Base-by-base conservation (phyloP, 2,888 invertebrate genomes). In the Schizotus pectinicornis region DNA sequence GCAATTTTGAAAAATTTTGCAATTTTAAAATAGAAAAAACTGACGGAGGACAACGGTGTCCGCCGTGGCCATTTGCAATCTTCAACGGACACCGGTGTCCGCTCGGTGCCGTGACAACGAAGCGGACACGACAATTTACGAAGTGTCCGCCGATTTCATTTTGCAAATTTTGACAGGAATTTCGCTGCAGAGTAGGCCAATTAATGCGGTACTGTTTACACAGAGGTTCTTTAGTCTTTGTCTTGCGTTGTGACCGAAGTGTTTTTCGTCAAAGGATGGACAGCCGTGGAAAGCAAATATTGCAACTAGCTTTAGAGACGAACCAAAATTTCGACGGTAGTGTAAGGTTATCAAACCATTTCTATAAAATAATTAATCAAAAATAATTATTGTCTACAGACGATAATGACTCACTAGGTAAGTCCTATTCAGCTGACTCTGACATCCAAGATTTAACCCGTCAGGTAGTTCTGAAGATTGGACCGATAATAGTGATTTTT, bases 31-130 rank as follows among this genome's bases (percentile, higher is more conserved):
- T 6, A 12, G 7, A 14, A 59, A 59, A 51, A 59, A 50, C 14
- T 41, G 34, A 49, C 41, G 33, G 59, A 49, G 53, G 56, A 59
- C 59, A 59, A 50, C 46, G 56, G 59, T 59, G 59, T 57, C 56
- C 54, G 52, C 51, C 42, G 43, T 57, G 56, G 56, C 56, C 60
- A 35, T n/a, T n/a, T 22, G 11, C 51, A 48, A 36, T 12, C 35
- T 30, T 13, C 38, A 32, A 38, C 38, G 50, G 30, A 46, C 43
- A 49, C 50, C 45, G 43, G 54, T 54, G 54, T 42, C 56, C 49
- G 42, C 42, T 53, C 52, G 11, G 39, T 31, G 35, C 32, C 38
- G 9, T 22, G 36, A 35, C 32, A 52, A 33, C 51, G 3, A 48
- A 58, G 41, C 58, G 59, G 48, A 55, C 48, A 49, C 49, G 49